Base-by-base conservation (phyloP, 2,888 invertebrate genomes). In the Caenorhabditis wallacei region DNA sequence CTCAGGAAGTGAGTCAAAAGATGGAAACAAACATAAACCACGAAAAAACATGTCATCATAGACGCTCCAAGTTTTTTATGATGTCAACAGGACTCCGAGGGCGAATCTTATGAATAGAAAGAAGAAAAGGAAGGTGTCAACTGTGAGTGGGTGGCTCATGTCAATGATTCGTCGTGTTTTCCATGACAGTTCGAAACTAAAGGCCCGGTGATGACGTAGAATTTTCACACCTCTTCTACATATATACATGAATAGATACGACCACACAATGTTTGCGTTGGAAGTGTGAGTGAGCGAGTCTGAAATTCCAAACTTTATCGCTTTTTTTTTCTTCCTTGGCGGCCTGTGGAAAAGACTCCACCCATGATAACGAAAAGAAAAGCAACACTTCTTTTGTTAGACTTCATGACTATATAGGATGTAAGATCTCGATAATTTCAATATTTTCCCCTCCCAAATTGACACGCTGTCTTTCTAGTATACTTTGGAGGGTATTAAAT, bases 291-390 rank as follows among this genome's bases (percentile, higher is more conserved):
- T 30, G 30, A 30, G 30, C 3, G 30, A n/a, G 30, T 8, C 24
- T 40, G 61, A 61, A 61, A 61, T 61, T 61, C 61, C 61, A 43
- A 61, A 61, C 61, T 61, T 61, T 61, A 61, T 59, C 22, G 22
- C 16, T 40, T 40, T 37, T 22, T 20, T 59, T 43, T 61, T 8
- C n/a, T 43, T 24, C 24, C 43, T 43, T 43, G 43, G 59, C 59
- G 59, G 59, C 30, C 46, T 48, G 18, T 7, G 18, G 46, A 18
- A 43, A 2, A n/a, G 46, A 48, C 46, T 48, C 46, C 46, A 48
- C 46, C 46, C 46, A 18, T 48, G 46, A 48, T 48, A 48, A 48
- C 3, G 46, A 48, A 48, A 18, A 48, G 46, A n/a, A 48, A 48
- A n/a, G 18, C 40, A 11, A 40, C 4, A 11, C 40, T 5, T 40